These are phyloP conservation scores for Cygnus buccinator DNA, from an alignment of 2,113 vertebrate species.

Conservation along the genomic window DNA sequence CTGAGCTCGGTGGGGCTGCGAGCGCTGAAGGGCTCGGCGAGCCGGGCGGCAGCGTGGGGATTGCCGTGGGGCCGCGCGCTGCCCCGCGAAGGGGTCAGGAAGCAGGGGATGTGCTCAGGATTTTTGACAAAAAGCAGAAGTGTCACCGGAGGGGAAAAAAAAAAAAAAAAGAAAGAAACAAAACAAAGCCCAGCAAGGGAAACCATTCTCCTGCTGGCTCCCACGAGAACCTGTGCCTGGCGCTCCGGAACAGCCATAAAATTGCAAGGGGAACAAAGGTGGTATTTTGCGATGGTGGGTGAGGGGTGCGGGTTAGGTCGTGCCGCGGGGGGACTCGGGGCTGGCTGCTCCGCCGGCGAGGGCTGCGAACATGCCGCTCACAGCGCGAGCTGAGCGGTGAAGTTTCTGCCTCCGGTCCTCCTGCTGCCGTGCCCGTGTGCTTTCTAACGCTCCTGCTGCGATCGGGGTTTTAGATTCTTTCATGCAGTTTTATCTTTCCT, in stretches of 20 bases:
- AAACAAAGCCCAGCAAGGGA: slow-evolving; percentile 52
- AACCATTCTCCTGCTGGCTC: slow-evolving; percentile 33
- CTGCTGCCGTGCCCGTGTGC: slow-evolving; percentile 2
- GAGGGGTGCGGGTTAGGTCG: slow-evolving; percentile 62
- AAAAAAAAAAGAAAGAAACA: background rate
- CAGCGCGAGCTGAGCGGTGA: slow-evolving; percentile 29
- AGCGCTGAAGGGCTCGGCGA: background rate
- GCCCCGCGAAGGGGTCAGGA: background rate
- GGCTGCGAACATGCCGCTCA: background rate
- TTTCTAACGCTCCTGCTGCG: slow-evolving; percentile 14
- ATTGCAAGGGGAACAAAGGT: slow-evolving; percentile 63
- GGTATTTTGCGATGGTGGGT: slow-evolving; percentile 54
- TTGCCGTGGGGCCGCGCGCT: background rate
- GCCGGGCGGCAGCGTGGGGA: background rate
- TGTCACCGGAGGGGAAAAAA: slow-evolving; percentile 10
- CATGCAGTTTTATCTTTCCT: background rate
- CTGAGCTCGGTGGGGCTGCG: background rate
- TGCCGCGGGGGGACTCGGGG: background rate
- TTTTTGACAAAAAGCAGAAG: slow-evolving; percentile 61
- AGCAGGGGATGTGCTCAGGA: slow-evolving; percentile 8
- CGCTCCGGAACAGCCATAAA: slow-evolving; percentile 57
- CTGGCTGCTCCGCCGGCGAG: background rate
- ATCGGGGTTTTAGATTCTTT: background rate
- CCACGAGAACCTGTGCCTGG: slow-evolving; percentile 58
- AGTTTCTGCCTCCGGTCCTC: slow-evolving; percentile 42